phyloP scores from a whole-genome alignment of 2,797 vertebrate species.

The Cuniculus paca region DNA sequence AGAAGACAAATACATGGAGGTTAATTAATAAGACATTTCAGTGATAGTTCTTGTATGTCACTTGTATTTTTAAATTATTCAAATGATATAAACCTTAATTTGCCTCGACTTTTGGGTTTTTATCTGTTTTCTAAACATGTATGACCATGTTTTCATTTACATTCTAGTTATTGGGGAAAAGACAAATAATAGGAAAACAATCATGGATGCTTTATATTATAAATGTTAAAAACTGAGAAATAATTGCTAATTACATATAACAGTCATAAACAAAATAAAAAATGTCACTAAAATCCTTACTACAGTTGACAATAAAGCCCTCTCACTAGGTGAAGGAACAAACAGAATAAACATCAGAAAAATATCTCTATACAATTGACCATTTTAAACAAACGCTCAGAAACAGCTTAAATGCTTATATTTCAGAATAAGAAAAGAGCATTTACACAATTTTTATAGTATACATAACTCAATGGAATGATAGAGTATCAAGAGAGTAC shows the following conservation, averaged over 20 bases:
- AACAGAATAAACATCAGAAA: background rate
- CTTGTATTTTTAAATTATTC: background rate
- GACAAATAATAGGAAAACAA: background rate
- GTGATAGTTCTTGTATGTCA: background rate
- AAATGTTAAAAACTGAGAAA: slow-evolving; percentile 49
- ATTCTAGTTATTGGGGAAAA: slow-evolving; percentile 17
- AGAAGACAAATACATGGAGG: slow-evolving; percentile 2
- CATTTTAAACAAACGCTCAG: background rate
- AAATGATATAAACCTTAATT: background rate
- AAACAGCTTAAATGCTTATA: slow-evolving; percentile 12
- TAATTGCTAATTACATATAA: slow-evolving; percentile 30
- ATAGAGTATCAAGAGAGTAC: background rate
- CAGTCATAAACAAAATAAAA: slow-evolving; percentile 41
- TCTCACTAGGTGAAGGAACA: background rate
- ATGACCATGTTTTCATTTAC: background rate
- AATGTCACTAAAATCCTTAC: background rate
- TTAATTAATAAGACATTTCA: slow-evolving; percentile 18
- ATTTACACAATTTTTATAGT: background rate
- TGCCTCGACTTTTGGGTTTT: slow-evolving; percentile 21
- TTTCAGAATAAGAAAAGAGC: slow-evolving; percentile 37
- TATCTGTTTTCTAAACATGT: slow-evolving; percentile 31
- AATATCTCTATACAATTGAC: background rate
- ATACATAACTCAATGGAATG: background rate
- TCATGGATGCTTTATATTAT: slow-evolving; percentile 37
- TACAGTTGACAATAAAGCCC: background rate